Conservation (phyloP, 2,888 invertebrate species). For the Oasisia sp. region DNA sequence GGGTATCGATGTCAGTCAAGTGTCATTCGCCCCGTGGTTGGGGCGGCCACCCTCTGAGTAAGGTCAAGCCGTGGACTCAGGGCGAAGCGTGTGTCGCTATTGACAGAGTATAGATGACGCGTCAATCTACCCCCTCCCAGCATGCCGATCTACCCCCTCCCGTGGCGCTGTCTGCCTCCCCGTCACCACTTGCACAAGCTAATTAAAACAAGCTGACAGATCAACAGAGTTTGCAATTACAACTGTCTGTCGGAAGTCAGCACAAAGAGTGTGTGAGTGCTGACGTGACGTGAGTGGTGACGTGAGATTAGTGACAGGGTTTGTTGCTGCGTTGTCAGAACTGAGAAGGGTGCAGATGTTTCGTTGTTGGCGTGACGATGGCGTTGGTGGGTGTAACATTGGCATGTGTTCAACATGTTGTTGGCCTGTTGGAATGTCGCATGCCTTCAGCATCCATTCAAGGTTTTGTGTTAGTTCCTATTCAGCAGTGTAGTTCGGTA, state of each 20-base stretch:
- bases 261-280: not conserved
- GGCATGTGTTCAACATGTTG: too few relatives aligned
- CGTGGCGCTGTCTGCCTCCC: not conserved
- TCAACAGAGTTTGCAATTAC: not conserved
- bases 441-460: not conserved
- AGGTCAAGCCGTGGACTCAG: not conserved
- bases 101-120: not conserved
- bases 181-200: not conserved
- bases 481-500: too few relatives aligned
- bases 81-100: not conserved
- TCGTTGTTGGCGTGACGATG: too few relatives aligned
- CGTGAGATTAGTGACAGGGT: not conserved
- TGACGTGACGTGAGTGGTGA: not conserved
- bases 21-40: not conserved
- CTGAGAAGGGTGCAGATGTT: too few relatives aligned
- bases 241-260: not conserved
- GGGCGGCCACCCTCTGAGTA: not conserved
- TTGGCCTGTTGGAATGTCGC: not conserved
- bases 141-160: not conserved
- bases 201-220: conserved; percentile 3
- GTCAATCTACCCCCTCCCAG: too few relatives aligned
- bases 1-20: conserved; percentile 17
- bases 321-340: not conserved
- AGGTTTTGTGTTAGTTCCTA: not conserved
- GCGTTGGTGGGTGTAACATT: too few relatives aligned